A percentile compares a stretch with the other conserved stretches of the same genome.
Conservation (phyloP, 2,113 vertebrate species). For the Microcebus griseorufus region DNA sequence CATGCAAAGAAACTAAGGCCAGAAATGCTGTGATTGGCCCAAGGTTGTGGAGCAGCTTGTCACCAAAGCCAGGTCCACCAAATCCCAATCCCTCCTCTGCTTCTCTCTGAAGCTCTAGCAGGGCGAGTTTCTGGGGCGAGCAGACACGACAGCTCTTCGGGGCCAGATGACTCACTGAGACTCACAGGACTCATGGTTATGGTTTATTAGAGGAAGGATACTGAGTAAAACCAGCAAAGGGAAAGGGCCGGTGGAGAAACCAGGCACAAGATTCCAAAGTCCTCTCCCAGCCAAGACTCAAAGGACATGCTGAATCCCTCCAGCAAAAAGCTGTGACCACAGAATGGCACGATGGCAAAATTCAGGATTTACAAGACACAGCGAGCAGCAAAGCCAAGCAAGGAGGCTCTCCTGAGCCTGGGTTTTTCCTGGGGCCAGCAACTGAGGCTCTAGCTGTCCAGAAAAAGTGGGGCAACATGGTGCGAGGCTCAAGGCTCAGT, state of each 20-base stretch:
- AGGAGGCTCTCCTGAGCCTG: neutral
- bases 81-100: neutral
- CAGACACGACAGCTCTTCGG: neutral
- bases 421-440: neutral
- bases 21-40: neutral
- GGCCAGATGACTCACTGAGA: neutral
- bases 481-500: neutral
- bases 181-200: neutral
- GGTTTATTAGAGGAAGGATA: neutral
- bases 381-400: rapidly evolving
- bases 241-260: neutral
- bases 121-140: neutral
- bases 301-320: neutral
- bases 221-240: neutral
- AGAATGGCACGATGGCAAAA: too few species aligned
- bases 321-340: neutral
- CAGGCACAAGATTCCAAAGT: neutral
- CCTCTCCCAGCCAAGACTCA: neutral
- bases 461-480: neutral
- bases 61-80: neutral
- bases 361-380: too few species aligned
- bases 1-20: neutral
- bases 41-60: neutral
- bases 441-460: neutral
- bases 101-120: neutral